Evolutionary conservation across 2,113 vertebrate genomes (phyloP).

Genomic region (Chionomys nivalis): DNA sequence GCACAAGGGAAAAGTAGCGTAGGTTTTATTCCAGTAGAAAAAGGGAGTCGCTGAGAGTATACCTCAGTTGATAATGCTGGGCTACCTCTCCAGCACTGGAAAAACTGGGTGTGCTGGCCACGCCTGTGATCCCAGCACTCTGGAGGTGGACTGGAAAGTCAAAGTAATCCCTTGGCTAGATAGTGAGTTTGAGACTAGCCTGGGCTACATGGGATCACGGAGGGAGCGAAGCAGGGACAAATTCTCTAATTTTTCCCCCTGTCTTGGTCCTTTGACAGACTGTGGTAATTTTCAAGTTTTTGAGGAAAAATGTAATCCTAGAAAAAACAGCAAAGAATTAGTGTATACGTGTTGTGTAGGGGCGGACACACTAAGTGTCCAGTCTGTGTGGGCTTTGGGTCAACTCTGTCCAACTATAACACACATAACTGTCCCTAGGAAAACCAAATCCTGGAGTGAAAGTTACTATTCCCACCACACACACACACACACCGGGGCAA

Average conservation of each 20-base stretch:
- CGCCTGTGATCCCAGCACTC: neutral
- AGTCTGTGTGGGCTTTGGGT: neutral
- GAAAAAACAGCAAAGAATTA: neutral
- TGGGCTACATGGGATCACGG: no score
- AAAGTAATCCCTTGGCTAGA: neutral
- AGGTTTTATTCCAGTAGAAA: neutral
- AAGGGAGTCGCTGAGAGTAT: neutral
- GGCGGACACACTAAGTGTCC: neutral
- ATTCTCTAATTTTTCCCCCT: neutral
- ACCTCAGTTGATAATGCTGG: no score
- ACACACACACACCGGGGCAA: neutral
- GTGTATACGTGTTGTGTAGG: neutral
- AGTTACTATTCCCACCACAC: neutral
- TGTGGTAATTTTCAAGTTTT: slow-evolving; percentile 2
- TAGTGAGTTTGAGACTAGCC: neutral
- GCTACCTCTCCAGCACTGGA: neutral
- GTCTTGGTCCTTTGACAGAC: slow-evolving; percentile 11
- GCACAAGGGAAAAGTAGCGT: neutral
- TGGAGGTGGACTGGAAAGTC: neutral
- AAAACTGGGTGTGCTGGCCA: neutral
- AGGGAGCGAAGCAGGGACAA: neutral
- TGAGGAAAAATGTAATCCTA: neutral
- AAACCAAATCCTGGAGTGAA: neutral
- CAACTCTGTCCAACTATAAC: neutral
- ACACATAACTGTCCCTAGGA: neutral